Evolutionary conservation across 2,113 vertebrate genomes (phyloP).

Genomic region (Bufo gargarizans): DNA sequence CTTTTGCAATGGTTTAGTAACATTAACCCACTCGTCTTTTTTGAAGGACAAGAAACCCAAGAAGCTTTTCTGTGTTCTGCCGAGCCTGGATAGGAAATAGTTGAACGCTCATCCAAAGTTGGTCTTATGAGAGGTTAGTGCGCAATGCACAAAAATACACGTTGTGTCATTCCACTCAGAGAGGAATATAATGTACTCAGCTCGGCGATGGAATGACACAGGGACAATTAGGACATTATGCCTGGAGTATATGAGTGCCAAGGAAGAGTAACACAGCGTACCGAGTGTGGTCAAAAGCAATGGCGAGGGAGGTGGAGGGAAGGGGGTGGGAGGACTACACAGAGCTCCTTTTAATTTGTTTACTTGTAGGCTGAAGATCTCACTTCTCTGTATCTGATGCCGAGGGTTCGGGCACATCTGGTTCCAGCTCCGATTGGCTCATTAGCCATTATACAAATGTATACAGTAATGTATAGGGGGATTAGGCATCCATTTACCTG

Average conservation of each 20-base stretch:
- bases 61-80: neutral
- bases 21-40: neutral
- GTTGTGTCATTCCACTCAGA: slow-evolving; percentile 23
- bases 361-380: slow-evolving; percentile 3
- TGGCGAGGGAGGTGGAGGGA: slow-evolving; percentile 22
- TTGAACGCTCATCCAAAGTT: neutral
- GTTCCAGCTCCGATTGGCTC: neutral
- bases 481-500: neutral
- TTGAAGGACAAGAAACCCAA: neutral
- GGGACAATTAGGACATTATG: slow-evolving; percentile 50
- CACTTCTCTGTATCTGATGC: neutral
- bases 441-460: neutral
- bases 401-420: neutral
- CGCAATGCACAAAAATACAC: slow-evolving; percentile 30
- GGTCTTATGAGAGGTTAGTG: slow-evolving; percentile 30
- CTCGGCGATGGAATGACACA: slow-evolving; percentile 42
- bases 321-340: neutral
- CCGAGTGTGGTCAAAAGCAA: slow-evolving; percentile 41
- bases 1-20: neutral
- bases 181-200: slow-evolving; percentile 50
- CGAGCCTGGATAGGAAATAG: neutral
- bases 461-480: neutral
- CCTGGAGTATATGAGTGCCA: slow-evolving; percentile 34
- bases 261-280: slow-evolving; percentile 49
- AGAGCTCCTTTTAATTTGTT: slow-evolving; percentile 26